Conservation (phyloP, 2,113 vertebrate genomes). For the Tamias sibiricus region DNA sequence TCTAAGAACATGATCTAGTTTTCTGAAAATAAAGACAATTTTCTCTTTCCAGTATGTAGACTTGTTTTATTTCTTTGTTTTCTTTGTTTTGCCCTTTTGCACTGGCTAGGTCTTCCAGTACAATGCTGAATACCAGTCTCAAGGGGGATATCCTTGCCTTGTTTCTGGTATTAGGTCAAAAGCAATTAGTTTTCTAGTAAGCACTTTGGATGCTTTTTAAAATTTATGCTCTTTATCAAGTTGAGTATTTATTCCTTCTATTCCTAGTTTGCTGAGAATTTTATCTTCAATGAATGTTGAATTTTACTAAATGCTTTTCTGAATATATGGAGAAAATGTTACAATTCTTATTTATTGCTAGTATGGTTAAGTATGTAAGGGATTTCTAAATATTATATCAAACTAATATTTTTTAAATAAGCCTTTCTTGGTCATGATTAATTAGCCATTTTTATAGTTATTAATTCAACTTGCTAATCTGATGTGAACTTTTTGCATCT, state of each 20-base stretch:
- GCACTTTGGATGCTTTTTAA: no score
- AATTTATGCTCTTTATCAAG: not conserved
- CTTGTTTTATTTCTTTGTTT: not conserved
- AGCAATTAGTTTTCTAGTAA: not conserved
- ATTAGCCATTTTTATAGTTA: not conserved
- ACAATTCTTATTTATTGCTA: not conserved
- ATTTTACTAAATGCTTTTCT: not conserved
- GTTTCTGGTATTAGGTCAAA: not conserved
- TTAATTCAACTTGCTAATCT: conserved; percentile 21
- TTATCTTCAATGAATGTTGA: not conserved
- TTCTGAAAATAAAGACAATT: not conserved
- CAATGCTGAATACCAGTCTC: not conserved
- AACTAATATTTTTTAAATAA: not conserved
- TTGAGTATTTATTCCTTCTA: not conserved
- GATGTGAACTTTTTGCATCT: not conserved
- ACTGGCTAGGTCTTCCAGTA: not conserved
- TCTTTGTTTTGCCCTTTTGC: not conserved
- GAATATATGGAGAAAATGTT: not conserved
- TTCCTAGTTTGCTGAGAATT: not conserved
- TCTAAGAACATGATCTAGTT: not conserved
- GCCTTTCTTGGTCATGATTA: not conserved
- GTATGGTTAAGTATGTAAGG: not conserved
- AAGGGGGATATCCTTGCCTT: not conserved
- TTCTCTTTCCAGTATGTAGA: not conserved
- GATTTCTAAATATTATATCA: conserved; percentile 1